Evolutionary conservation across 2,888 invertebrate species (phyloP), one percentile per base, ranked within the genome.

Genomic region (Erebia ligea): DNA sequence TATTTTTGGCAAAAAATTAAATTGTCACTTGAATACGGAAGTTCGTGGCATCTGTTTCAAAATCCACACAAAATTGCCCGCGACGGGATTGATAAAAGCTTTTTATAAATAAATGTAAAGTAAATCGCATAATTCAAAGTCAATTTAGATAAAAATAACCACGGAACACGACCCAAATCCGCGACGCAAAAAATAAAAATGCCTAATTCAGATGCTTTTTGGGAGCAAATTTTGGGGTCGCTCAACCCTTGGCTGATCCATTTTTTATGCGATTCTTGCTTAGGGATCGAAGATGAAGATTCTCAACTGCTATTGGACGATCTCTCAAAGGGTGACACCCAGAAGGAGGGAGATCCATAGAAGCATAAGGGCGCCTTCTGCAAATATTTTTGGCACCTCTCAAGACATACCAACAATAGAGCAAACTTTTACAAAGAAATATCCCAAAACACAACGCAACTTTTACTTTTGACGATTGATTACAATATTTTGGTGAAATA

Each of bases 231-330:
- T 79, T 79, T 80, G 72, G 70, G 76, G 75, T 72, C 71, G 71
- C 61, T 68, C 63, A 70, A 84, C 82, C 87, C 88, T 83, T 79
- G 75, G 78, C 75, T 79, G 78, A 76, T 86, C 76, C 81, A 84
- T 87, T 88, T 88, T 89, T 88, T 86, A 86, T 86, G 82, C 80
- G 81, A 82, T 81, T 77, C 75, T 78, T 78, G 75, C 70, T 68
- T 72, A 75, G 76, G 75, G 76, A 62, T 67, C 58, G 75, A 79
- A 81, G 79, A 86, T 86, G 86, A 86, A 87, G 84, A 81, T 57
- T 85, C 84, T 84, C 83, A 82, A 83, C 79, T 75, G 74, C 82
- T 65, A 90, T 90, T 91, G 91, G 91, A 78, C 76, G 79, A 79
- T 73, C 80, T 79, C 65, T 80, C 74, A 75, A 84, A 85, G 88